phyloP scores from a whole-genome alignment of 1,140 invertebrate species.

The Brachionus manjavacas region DNA sequence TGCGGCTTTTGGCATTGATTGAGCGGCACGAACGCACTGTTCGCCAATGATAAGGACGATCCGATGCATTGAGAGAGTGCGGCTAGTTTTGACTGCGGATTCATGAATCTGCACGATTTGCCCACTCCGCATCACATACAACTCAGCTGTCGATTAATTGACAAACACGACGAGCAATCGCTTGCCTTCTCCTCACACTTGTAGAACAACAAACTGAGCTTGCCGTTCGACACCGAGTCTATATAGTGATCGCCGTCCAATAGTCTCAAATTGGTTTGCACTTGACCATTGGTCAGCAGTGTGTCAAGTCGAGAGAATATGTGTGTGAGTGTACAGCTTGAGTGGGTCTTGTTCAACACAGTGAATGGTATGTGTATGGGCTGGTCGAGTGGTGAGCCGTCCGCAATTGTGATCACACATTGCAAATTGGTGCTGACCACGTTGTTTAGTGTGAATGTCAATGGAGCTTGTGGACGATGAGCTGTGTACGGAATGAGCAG shows the following conservation, averaged over 20 bases:
- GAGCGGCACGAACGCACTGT: not conserved
- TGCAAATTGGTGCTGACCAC: too few relatives aligned
- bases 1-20: conserved; percentile 11
- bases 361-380: not conserved
- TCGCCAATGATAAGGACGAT: too few relatives aligned
- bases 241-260: not conserved
- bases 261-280: not conserved
- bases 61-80: not conserved
- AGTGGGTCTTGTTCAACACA: not conserved
- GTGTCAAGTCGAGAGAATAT: not conserved
- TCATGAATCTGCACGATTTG: conserved; percentile 27
- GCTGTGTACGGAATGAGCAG: conserved; percentile 6
- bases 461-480: conserved; percentile 19
- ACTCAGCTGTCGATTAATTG: conserved; percentile 10
- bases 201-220: conserved; percentile 16
- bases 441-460: not conserved
- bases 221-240: not conserved
- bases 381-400: not conserved
- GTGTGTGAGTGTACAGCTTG: not conserved
- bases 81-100: not conserved
- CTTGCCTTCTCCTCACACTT: not conserved
- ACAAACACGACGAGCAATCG: conserved; percentile 19
- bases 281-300: not conserved
- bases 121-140: not conserved
- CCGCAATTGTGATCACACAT: too few relatives aligned